These are phyloP conservation scores for Ancistrus triradiatus DNA, from an alignment of 2,113 vertebrate species.

Conservation along the genomic window DNA sequence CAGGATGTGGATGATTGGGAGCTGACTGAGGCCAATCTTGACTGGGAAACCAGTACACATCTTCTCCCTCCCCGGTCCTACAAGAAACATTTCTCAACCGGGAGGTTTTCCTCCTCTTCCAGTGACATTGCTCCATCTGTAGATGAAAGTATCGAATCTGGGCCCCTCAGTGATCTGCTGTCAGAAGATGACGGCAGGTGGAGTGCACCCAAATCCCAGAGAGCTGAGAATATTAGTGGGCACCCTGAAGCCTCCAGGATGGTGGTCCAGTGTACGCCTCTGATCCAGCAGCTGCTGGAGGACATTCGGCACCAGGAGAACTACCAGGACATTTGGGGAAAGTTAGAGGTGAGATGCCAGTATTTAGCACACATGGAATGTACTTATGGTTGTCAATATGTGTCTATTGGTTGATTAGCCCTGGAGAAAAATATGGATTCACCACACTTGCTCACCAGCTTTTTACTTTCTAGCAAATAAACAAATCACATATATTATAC, in stretches of 20 bases:
- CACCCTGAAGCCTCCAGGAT: slow-evolving; percentile 50
- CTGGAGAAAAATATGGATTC: too few relatives aligned
- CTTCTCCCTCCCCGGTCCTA: slow-evolving; percentile 66
- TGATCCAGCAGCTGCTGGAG: slow-evolving; percentile 83
- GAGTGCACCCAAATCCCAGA: slow-evolving; percentile 56
- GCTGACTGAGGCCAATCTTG: slow-evolving; percentile 84
- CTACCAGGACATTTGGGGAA: slow-evolving; percentile 83
- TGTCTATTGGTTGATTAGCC: too few relatives aligned
- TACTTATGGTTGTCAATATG: too few relatives aligned
- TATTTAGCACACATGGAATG: too few relatives aligned
- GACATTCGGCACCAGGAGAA: slow-evolving; percentile 85
- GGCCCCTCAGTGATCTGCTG: slow-evolving; percentile 81
- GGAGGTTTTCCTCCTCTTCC: slow-evolving; percentile 81
- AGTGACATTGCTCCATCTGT: slow-evolving; percentile 84
- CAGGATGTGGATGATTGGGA: slow-evolving; percentile 97
- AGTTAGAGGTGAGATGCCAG: slow-evolving; percentile 82
- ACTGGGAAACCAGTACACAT: slow-evolving; percentile 72
- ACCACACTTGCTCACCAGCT: too few relatives aligned
- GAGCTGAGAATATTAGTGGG: slow-evolving; percentile 50
- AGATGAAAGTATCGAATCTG: slow-evolving; percentile 87
- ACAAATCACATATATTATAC: too few relatives aligned
- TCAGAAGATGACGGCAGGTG: slow-evolving; percentile 80
- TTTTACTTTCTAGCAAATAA: too few relatives aligned
- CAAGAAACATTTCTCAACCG: slow-evolving; percentile 51
- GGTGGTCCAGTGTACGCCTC: slow-evolving; percentile 64